A percentile compares a stretch with the other conserved stretches of the same genome.
phyloP scores from a whole-genome alignment of 2,888 invertebrate genomes.

The Eutolmus rufibarbis region DNA sequence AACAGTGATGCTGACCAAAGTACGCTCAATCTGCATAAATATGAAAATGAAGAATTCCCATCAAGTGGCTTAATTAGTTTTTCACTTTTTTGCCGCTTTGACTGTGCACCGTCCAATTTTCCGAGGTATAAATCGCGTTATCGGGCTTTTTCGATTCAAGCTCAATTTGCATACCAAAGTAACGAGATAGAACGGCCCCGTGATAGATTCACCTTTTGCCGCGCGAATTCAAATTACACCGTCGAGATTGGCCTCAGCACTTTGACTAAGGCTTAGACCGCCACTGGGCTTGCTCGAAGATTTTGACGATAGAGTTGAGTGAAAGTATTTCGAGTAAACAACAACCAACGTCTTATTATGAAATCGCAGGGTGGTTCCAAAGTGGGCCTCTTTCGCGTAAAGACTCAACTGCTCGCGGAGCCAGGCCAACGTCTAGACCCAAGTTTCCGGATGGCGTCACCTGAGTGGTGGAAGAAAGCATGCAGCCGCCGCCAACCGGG shows the following conservation, averaged over 20 bases:
- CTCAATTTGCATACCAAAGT: slow-evolving; percentile 44
- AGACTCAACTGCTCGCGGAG: background rate
- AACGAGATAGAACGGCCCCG: background rate
- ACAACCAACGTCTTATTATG: slow-evolving; percentile 34
- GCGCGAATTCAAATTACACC: background rate
- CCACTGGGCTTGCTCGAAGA: background rate
- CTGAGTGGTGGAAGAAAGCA: background rate
- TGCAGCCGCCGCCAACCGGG: background rate
- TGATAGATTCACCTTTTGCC: background rate
- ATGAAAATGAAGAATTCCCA: slow-evolving; percentile 44
- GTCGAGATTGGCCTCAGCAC: background rate
- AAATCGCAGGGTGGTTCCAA: slow-evolving; percentile 36
- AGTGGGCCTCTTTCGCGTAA: background rate
- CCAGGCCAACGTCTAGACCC: background rate
- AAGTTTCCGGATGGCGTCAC: slow-evolving; percentile 6
- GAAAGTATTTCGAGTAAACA: slow-evolving; percentile 44
- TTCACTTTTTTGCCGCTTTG: slow-evolving; percentile 36
- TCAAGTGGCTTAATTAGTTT: slow-evolving; percentile 44
- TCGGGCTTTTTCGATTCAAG: slow-evolving; percentile 22
- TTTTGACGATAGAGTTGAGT: slow-evolving; percentile 27
- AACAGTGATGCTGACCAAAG: background rate
- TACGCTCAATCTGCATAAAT: slow-evolving; percentile 37
- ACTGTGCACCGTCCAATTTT: background rate
- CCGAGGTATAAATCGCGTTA: background rate
- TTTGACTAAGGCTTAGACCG: slow-evolving; percentile 10